phyloP scores from a whole-genome alignment of 2,888 invertebrate genomes.

The Drosophila fungiperda region DNA sequence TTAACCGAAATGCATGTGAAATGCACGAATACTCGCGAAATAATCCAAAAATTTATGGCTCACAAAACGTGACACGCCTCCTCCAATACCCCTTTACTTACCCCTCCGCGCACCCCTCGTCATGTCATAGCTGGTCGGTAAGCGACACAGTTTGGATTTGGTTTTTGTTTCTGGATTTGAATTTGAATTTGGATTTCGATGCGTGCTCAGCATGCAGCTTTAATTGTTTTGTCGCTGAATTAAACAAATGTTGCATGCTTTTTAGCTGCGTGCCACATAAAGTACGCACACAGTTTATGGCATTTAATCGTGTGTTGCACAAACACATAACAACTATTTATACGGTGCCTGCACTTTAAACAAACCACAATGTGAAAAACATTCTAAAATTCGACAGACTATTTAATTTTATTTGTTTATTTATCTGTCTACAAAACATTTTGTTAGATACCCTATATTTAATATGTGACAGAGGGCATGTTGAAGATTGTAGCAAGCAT shows the following conservation, averaged over 20 bases:
- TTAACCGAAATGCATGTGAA: conserved; percentile 74
- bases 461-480: neutral
- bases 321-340: conserved; percentile 33
- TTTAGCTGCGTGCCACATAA: conserved; percentile 27
- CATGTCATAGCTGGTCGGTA: conserved; percentile 40
- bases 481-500: neutral
- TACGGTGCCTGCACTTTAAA: conserved; percentile 39
- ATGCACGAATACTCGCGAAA: conserved; percentile 68
- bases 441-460: neutral
- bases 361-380: conserved; percentile 10
- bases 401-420: neutral
- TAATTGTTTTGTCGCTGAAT: conserved; percentile 70
- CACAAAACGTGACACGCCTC: conserved; percentile 68
- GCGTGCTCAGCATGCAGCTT: conserved; percentile 66
- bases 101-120: neutral
- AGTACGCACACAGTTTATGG: conserved; percentile 63
- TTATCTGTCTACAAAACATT: conserved; percentile 30
- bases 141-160: conserved; percentile 64
- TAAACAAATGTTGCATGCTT: conserved; percentile 48
- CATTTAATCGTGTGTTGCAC: conserved; percentile 55
- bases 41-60: conserved; percentile 73
- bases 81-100: neutral
- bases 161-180: conserved; percentile 2
- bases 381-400: conserved; percentile 22
- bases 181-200: conserved; percentile 16